These are phyloP conservation scores for Teleopsis dalmanni DNA, from an alignment of 1,140 invertebrate species.

Conservation along the genomic window DNA sequence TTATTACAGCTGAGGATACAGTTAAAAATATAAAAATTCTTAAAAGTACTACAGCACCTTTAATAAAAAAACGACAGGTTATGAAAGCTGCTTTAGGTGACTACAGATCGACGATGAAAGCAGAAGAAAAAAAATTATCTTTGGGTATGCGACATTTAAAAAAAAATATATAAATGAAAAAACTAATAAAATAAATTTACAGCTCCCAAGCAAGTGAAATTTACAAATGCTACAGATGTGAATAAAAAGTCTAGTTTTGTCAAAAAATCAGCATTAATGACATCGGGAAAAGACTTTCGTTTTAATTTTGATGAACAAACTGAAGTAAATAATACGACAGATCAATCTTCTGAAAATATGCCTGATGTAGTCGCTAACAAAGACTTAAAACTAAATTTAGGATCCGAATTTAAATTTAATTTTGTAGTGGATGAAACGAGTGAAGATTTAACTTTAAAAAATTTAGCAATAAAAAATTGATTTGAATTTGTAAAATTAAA, in stretches of 20 bases:
- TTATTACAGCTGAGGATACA: conserved; percentile 51
- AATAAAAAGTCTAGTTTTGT: conserved; percentile 51
- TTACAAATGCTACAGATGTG: conserved; percentile 29
- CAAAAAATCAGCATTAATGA: conserved; percentile 46
- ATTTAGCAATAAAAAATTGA: conserved; percentile 20
- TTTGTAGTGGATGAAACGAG: conserved; percentile 37
- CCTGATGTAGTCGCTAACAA: conserved; percentile 1
- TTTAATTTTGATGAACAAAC: conserved; percentile 41
- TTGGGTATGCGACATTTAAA: conserved; percentile 31
- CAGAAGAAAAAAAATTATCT: conserved; percentile 58
- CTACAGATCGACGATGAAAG: conserved; percentile 65
- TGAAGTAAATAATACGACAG: not conserved
- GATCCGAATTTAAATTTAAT: conserved; percentile 50
- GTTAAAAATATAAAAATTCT: conserved; percentile 56
- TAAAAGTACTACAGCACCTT: conserved; percentile 57
- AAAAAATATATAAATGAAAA: not conserved
- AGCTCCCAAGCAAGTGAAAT: conserved; percentile 45
- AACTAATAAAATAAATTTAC: not conserved
- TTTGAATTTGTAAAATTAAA: not conserved
- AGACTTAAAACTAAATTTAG: conserved; percentile 25
- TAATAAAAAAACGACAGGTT: conserved; percentile 62
- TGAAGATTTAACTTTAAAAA: conserved; percentile 25
- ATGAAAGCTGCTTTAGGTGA: conserved; percentile 67
- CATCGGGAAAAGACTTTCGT: conserved; percentile 39
- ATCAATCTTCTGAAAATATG: not conserved